A percentile compares a stretch with the other conserved stretches of the same genome.
phyloP scores from a whole-genome alignment of 1,140 invertebrate species.

The Drosophila albomicans region DNA sequence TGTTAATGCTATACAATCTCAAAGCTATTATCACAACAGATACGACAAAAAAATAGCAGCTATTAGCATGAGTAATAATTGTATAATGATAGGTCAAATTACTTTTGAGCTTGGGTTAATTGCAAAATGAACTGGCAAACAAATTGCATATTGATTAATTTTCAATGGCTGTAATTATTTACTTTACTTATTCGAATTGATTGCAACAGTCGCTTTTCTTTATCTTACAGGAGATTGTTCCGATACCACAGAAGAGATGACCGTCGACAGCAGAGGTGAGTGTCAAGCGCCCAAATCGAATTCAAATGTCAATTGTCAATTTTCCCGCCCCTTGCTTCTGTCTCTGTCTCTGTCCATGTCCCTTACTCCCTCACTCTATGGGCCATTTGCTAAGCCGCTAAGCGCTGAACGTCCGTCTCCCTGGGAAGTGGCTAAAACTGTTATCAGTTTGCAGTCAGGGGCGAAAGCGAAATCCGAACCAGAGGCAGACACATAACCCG shows the following conservation, averaged over 20 bases:
- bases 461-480: constrained; percentile 27
- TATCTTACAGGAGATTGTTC: constrained; percentile 78
- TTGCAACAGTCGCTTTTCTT: neutral
- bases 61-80: no score
- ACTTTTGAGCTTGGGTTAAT: neutral
- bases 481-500: constrained; percentile 69
- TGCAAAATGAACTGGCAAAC: neutral
- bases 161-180: neutral
- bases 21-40: no score
- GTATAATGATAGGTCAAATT: neutral
- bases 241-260: constrained; percentile 84
- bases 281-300: constrained; percentile 3
- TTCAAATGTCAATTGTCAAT: neutral
- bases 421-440: constrained; percentile 46
- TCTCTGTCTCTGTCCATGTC: neutral
- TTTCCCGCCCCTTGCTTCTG: neutral
- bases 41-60: no score
- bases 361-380: neutral
- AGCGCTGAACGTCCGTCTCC: neutral
- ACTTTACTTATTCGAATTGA: neutral
- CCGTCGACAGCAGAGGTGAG: constrained; percentile 84
- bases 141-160: neutral
- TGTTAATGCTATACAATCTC: no score
- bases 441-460: constrained; percentile 60
- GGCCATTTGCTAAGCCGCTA: constrained; percentile 2